These are phyloP conservation scores for Chaenogobius annularis DNA, from an alignment of 2,113 vertebrate species.

Conservation along the genomic window DNA sequence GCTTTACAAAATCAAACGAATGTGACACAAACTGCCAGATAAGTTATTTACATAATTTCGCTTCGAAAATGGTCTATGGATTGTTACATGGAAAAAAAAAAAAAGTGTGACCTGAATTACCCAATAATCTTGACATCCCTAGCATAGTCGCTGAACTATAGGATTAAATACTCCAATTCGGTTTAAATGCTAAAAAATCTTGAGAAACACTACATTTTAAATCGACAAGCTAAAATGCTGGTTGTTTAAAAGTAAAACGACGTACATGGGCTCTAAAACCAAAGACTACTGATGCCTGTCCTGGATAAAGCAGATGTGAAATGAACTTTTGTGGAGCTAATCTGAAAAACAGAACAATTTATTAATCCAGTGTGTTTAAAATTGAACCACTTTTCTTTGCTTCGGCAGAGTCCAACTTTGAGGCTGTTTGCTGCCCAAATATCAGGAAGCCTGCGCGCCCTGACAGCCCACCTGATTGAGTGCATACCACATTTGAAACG, in stretches of 20 bases:
- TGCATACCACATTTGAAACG: constrained; percentile 4
- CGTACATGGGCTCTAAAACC: background rate
- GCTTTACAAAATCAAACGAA: too few relatives aligned
- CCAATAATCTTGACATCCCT: too few relatives aligned
- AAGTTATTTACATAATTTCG: too few relatives aligned
- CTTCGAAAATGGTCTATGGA: too few relatives aligned
- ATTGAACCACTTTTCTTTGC: background rate
- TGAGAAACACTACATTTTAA: background rate
- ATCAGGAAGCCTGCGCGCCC: background rate
- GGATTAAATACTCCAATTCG: background rate
- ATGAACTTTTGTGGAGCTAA: too few relatives aligned
- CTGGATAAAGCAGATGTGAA: too few relatives aligned
- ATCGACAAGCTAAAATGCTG: background rate
- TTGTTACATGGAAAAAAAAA: too few relatives aligned
- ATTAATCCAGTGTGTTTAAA: too few relatives aligned
- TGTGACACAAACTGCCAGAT: too few relatives aligned
- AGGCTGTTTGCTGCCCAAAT: background rate
- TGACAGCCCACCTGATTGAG: constrained; percentile 4
- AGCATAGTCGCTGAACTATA: too few relatives aligned
- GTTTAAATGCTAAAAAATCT: background rate
- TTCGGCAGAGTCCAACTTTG: background rate
- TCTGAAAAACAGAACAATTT: too few relatives aligned
- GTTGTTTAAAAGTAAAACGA: background rate
- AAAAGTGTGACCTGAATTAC: too few relatives aligned
- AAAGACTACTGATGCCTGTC: background rate